A percentile compares a stretch with the other conserved stretches of the same genome.
Evolutionary conservation across 2,888 invertebrate genomes (phyloP).

Genomic region (Cerastis rubricosa): DNA sequence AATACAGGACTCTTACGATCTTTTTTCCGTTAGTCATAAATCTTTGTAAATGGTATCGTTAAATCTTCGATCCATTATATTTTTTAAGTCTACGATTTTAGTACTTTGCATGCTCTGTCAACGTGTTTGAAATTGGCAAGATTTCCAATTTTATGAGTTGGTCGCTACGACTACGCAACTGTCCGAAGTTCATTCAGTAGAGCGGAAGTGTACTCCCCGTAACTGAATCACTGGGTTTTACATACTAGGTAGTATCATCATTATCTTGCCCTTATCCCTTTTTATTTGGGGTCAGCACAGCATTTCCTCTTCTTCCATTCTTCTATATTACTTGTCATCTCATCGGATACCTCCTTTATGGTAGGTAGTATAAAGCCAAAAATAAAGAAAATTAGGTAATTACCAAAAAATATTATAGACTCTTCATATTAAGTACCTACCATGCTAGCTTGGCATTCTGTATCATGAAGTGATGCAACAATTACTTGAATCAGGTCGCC

Average conservation of each 20-base stretch:
- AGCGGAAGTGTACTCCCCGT: constrained; percentile 21
- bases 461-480: not conserved
- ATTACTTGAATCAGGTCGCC: not conserved
- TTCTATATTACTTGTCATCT: too few species aligned
- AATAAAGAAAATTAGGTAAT: not conserved
- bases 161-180: not conserved
- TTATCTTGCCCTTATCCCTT: too few species aligned
- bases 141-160: constrained; percentile 27
- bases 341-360: too few species aligned
- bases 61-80: constrained; percentile 17
- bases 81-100: constrained; percentile 17
- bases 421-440: not conserved
- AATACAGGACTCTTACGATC: not conserved
- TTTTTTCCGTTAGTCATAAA: constrained; percentile 1
- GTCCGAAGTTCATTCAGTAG: constrained; percentile 32
- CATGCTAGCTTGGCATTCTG: too few species aligned
- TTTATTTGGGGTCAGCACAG: too few species aligned
- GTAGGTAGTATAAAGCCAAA: not conserved
- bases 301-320: too few species aligned
- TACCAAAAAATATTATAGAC: not conserved
- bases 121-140: constrained; percentile 50
- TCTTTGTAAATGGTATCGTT: not conserved
- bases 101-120: constrained; percentile 27
- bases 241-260: not conserved
- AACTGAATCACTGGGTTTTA: not conserved